These are phyloP conservation scores for Colletes latitarsis DNA, from an alignment of 1,140 invertebrate species.

Conservation along the genomic window DNA sequence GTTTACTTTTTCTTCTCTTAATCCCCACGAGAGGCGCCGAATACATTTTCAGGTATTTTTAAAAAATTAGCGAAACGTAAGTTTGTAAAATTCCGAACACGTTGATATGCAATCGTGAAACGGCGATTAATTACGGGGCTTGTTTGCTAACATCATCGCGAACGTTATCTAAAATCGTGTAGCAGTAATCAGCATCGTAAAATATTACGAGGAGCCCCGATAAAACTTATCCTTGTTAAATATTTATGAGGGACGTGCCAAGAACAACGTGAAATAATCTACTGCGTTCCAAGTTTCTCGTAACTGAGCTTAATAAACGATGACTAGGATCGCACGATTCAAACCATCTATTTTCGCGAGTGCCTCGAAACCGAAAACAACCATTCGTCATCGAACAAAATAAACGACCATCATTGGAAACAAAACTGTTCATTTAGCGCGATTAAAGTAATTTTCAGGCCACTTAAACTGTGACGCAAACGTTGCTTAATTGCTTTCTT, in stretches of 20 bases:
- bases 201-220: background rate
- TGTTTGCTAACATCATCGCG: too few species aligned
- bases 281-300: background rate
- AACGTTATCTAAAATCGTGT: background rate
- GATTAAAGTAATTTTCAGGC: background rate
- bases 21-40: too few species aligned
- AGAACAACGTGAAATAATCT: conserved; percentile 6
- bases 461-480: background rate
- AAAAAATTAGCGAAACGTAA: too few species aligned
- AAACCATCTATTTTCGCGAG: background rate
- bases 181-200: background rate
- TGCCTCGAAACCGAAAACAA: background rate
- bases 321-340: background rate
- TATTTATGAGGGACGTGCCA: conserved; percentile 7
- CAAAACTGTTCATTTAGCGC: background rate
- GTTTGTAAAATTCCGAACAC: too few species aligned
- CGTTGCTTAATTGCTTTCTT: background rate
- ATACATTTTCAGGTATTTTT: too few species aligned
- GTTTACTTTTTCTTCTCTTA: too few species aligned
- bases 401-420: background rate
- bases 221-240: conserved; percentile 4
- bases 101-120: too few species aligned
- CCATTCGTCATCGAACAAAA: background rate
- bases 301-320: background rate
- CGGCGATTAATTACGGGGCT: too few species aligned